Base-by-base conservation (phyloP, 2,888 invertebrate genomes). In the Sturmia bella region DNA sequence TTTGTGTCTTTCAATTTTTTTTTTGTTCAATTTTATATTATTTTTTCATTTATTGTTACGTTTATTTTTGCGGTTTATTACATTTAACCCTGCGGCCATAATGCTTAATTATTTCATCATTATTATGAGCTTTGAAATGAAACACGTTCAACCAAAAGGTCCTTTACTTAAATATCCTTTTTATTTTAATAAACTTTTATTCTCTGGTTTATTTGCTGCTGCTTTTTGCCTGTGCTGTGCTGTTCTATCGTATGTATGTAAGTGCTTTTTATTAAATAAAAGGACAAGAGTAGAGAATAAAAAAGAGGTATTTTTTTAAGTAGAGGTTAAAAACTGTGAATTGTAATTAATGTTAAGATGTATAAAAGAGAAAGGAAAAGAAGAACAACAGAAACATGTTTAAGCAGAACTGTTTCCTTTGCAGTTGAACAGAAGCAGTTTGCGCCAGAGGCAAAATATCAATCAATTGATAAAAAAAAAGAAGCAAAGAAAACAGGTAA, bases 21-120 rank as follows among this genome's bases (percentile, higher is more conserved):
- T 41, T 70, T 37, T 15, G 3, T 5, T 2, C 21, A n/a, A 17
- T 73, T 13, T 21, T 41, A 41, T 54, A 37, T 43, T 17, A 37
- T 56, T 50, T 19, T 9, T 61, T 73, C 41, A 27, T 63, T 54
- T 7, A 43, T 41, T 50, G 13, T 61, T 50, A 19, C 39, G 13
- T 61, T 56, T 54, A 15, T 79, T 37, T 39, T 21, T 78, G 56
- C 56, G 64, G 74, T 75, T 82, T 78, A 78, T 78, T 70, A 78
- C 69, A 73, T 59, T 59, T 70, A 78, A 70, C 61, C 82, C 74
- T 64, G 74, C 48, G 82, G 82, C 82, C 74, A 74, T 78, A 78
- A 82, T 70, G 64, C 70, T 82, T 82, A 82, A 82, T 82, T 82
- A 82, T 82, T 78, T 82, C 74, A 78, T 78, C 78, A 75, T 82